Percentiles rank a stretch among this genome's conserved stretches.
Evolutionary conservation across 2,113 vertebrate genomes (phyloP).

Genomic region (Bucco capensis): DNA sequence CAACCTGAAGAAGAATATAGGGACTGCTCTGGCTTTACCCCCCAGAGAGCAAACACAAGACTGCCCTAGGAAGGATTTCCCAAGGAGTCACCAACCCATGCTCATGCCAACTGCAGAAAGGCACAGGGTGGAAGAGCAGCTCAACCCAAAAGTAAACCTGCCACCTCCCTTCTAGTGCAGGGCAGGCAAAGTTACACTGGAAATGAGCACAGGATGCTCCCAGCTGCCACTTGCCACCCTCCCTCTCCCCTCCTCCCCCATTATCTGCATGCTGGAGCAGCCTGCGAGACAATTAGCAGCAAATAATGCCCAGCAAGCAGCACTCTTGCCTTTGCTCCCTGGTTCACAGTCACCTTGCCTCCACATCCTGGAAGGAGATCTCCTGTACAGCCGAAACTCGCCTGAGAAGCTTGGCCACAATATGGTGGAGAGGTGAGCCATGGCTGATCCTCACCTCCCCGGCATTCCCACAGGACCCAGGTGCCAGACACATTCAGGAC

Average conservation of each 20-base stretch:
- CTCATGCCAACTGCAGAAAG: accelerated
- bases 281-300: not conserved
- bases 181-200: not conserved
- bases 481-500: not conserved
- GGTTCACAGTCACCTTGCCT: not conserved
- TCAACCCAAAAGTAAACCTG: not conserved
- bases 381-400: not conserved
- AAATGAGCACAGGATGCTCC: accelerated
- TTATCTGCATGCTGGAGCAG: not conserved
- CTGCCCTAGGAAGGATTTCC: not conserved
- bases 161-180: not conserved
- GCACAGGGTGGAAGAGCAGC: not conserved
- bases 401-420: not conserved
- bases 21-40: not conserved
- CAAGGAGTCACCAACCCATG: not conserved
- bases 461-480: not conserved
- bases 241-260: no score
- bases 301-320: not conserved
- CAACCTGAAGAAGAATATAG: not conserved
- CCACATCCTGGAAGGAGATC: not conserved
- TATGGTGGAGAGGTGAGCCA: not conserved
- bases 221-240: not conserved
- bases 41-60: accelerated
- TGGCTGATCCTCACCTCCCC: not conserved
- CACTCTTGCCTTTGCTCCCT: not conserved